These are phyloP conservation scores for Hemitrygon akajei DNA, from an alignment of 2,797 vertebrate genomes.

Conservation along the genomic window DNA sequence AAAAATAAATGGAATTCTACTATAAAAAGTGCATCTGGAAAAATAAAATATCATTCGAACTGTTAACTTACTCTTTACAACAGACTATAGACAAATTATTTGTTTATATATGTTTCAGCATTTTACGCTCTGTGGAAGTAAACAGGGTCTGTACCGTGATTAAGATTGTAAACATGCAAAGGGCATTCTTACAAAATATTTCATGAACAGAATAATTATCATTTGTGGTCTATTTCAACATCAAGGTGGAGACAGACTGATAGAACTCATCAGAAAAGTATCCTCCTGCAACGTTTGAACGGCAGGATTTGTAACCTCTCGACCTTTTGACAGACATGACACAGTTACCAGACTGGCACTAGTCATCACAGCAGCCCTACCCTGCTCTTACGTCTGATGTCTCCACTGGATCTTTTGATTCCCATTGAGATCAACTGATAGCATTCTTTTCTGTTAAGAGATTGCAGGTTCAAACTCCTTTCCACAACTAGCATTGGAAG, in stretches of 20 bases:
- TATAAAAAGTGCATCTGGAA: neutral
- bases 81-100: neutral
- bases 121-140: neutral
- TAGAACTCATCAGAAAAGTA: neutral
- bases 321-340: neutral
- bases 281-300: neutral
- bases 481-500: neutral
- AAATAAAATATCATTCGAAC: neutral
- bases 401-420: neutral
- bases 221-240: neutral
- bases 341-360: neutral
- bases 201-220: neutral
- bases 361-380: neutral
- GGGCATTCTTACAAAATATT: neutral
- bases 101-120: neutral
- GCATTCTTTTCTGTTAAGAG: neutral
- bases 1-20: neutral
- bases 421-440: neutral
- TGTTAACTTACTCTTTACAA: neutral
- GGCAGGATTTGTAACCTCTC: neutral
- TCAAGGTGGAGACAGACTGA: neutral
- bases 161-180: neutral
- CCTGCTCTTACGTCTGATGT: neutral
- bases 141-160: neutral
- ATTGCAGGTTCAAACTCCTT: no score